phyloP scores from a whole-genome alignment of 1,140 invertebrate species.

The Ceratoteleas bidentatus region DNA sequence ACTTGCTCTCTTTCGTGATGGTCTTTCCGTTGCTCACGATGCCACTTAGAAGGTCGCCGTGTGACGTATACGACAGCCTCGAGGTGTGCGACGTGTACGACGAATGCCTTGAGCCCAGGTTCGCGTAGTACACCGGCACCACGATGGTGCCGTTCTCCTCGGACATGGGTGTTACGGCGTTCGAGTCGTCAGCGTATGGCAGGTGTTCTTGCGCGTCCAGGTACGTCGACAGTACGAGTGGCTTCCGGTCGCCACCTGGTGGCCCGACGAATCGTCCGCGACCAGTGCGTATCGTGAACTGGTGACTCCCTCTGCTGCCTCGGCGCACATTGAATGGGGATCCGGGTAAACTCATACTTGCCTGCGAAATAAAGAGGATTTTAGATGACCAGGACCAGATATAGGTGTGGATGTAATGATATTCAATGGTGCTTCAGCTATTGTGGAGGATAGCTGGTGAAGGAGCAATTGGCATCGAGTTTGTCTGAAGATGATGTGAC shows the following conservation, averaged over 20 bases:
- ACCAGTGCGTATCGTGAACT: constrained; percentile 93
- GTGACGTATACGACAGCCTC: constrained; percentile 94
- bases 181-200: constrained; percentile 98
- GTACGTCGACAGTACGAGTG: constrained; percentile 95
- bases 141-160: constrained; percentile 98
- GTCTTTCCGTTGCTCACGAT: constrained; percentile 85
- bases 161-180: constrained; percentile 98
- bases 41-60: constrained; percentile 92
- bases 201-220: constrained; percentile 97
- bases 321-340: constrained; percentile 96
- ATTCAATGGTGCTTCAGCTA: not conserved
- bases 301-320: constrained; percentile 94
- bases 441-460: no score
- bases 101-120: constrained; percentile 92
- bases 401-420: not conserved
- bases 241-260: constrained; percentile 93
- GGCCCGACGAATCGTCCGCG: constrained; percentile 84
- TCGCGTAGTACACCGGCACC: constrained; percentile 92
- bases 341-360: constrained; percentile 96
- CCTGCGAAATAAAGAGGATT: constrained; percentile 82
- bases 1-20: constrained; percentile 92
- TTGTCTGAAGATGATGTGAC: no score
- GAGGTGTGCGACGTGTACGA: constrained; percentile 97
- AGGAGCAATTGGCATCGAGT: no score
- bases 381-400: not conserved